Base-by-base conservation (phyloP, 2,797 vertebrate species). In the Tenualosa ilisha region DNA sequence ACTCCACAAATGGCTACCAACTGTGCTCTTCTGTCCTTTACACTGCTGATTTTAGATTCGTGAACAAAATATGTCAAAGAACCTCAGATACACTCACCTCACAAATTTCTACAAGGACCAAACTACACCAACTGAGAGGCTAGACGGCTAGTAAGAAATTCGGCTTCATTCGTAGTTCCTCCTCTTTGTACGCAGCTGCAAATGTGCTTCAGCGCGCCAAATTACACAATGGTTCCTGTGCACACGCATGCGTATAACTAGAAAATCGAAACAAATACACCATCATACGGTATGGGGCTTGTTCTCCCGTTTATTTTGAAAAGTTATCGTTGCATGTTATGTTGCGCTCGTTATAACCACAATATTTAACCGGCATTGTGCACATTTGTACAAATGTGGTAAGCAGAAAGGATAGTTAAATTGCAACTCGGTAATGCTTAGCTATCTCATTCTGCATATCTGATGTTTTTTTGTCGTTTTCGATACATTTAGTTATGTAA, bases 201-300 rank as follows among this genome's bases (percentile, higher is more conserved):
- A 61, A 68, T 31, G 40, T 26, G 50, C 24, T 50, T 46, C 91
- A 93, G 93, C 95, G 95, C 92, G 94, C 90, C 93, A 89, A 92
- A 88, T 90, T 82, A 92, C 92, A 95, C 94, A 95, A 94, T 93
- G 75, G 72, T 72, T 24, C 61, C 65, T 13, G 61, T 61, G 8
- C 37, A 26, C 82, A 83, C 63, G 85, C 84, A 83, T 49, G 83
- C 81, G 68, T 83, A 83, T 83, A 83, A 49, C 37, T 49, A 22
- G 8, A 40, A 11, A 43, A 79, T 79, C 72, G 37, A 79, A 79
- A 68, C 26, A 68, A 26, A 68, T 68, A 65, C 50, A 12, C 9
- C 9, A 51, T 51, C 50, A 31, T 31, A 56, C 53, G 56, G 37
- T 31, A 37, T 72, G 17, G 13, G 20, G 6, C 0, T 13, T 63